A percentile compares a stretch with the other conserved stretches of the same genome.
phyloP scores from a whole-genome alignment of 1,140 invertebrate species.

The Cryptotermes secundus region DNA sequence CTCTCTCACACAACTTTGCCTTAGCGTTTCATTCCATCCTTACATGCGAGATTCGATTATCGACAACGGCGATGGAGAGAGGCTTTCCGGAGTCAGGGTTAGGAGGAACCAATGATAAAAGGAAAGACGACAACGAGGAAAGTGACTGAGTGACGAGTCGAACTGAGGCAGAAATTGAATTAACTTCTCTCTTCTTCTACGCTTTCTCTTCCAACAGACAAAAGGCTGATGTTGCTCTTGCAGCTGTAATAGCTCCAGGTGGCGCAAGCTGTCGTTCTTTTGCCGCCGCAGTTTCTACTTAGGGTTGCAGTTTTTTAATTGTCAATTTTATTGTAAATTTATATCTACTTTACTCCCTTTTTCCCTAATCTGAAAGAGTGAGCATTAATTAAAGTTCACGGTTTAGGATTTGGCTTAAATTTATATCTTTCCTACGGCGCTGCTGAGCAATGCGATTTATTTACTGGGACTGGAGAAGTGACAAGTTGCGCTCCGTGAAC shows the following conservation, averaged over 20 bases:
- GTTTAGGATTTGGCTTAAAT: neutral
- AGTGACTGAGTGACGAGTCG: slow-evolving; percentile 16
- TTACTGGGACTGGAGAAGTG: neutral
- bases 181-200: neutral
- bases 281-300: neutral
- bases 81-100: neutral
- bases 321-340: neutral
- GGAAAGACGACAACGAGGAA: slow-evolving; percentile 6
- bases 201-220: neutral
- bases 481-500: neutral
- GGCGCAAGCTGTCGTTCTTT: neutral
- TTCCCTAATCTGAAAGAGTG: neutral
- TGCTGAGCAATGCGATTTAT: neutral
- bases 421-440: neutral
- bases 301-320: neutral
- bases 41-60: slow-evolving; percentile 17
- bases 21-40: neutral
- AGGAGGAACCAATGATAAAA: neutral
- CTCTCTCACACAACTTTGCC: neutral
- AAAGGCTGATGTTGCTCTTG: neutral
- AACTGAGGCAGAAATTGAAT: slow-evolving; percentile 17
- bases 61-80: neutral
- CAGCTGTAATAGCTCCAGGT: neutral
- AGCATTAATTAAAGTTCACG: neutral
- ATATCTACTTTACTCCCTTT: neutral